Percentiles rank a stretch among this genome's conserved stretches.
Evolutionary conservation across 2,888 invertebrate species (phyloP).

Genomic region (Beris chalybata): DNA sequence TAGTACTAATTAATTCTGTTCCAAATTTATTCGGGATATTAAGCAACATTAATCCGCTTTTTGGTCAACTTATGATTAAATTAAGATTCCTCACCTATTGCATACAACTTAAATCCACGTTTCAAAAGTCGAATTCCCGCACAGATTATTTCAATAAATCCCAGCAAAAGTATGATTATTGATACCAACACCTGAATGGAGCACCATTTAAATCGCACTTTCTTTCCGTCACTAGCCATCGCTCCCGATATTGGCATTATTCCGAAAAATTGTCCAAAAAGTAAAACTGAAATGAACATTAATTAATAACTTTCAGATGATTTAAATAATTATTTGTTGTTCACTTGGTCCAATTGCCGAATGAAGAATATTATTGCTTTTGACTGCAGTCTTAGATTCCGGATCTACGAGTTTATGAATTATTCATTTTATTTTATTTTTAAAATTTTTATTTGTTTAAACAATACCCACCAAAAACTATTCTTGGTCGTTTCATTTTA

Average conservation of each 20-base stretch:
- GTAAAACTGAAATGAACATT: background rate
- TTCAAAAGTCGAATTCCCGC: constrained; percentile 43
- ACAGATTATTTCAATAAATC: constrained; percentile 47
- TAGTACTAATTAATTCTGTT: no score
- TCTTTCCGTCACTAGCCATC: constrained; percentile 41
- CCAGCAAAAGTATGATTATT: constrained; percentile 42
- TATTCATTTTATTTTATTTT: background rate
- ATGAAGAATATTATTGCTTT: constrained; percentile 6
- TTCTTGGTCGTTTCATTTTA: no score
- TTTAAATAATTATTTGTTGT: background rate
- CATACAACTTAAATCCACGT: constrained; percentile 47
- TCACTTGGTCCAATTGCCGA: constrained; percentile 23
- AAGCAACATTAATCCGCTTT: no score
- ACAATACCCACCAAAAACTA: no score
- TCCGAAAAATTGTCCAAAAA: constrained; percentile 49
- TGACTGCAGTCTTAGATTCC: background rate
- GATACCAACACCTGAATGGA: constrained; percentile 47
- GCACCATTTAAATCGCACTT: constrained; percentile 47
- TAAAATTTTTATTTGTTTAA: no score
- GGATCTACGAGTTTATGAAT: background rate
- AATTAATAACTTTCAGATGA: no score
- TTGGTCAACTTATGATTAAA: no score
- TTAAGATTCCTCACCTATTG: constrained; percentile 43
- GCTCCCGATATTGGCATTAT: constrained; percentile 50
- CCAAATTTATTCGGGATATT: no score